phyloP scores from a whole-genome alignment of 2,797 vertebrate genomes.

The Pampus argenteus region DNA sequence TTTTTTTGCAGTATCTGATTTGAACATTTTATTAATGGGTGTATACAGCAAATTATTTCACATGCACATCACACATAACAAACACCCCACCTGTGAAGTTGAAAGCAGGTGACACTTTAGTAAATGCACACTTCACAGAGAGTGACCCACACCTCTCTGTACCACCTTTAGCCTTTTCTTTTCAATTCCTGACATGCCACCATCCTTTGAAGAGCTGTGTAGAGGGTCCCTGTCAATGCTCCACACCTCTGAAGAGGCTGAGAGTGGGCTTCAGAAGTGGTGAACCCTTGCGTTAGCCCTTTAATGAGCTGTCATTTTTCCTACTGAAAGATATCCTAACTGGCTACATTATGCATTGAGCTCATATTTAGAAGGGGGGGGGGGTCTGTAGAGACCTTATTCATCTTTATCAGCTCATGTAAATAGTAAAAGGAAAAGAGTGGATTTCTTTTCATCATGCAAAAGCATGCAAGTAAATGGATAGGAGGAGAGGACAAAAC shows the following conservation, averaged over 20 bases:
- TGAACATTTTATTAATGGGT: slow-evolving; percentile 1
- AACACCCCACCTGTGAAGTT: slow-evolving; percentile 13
- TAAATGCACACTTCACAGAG: slow-evolving; percentile 57
- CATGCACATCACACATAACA: slow-evolving; percentile 16
- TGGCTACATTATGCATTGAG: slow-evolving; percentile 59
- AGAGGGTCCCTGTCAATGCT: slow-evolving; percentile 62
- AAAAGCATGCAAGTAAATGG: slow-evolving; percentile 16
- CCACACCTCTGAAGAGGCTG: slow-evolving; percentile 58
- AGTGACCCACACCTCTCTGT: slow-evolving; percentile 39
- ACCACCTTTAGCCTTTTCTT: slow-evolving; percentile 62
- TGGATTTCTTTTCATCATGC: slow-evolving; percentile 15
- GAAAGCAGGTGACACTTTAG: slow-evolving; percentile 41
- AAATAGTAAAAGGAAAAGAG: slow-evolving; percentile 15
- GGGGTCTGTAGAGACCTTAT: slow-evolving; percentile 14
- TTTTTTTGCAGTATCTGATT: background rate
- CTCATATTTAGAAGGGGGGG: slow-evolving; percentile 34
- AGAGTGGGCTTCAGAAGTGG: slow-evolving; percentile 64
- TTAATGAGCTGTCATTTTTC: slow-evolving; percentile 80
- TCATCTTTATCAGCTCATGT: slow-evolving; percentile 16
- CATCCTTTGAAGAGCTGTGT: slow-evolving; percentile 63
- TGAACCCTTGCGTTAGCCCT: slow-evolving; percentile 67
- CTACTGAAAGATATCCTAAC: slow-evolving; percentile 65
- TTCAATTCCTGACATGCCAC: slow-evolving; percentile 63
- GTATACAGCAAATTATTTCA: slow-evolving; percentile 14
- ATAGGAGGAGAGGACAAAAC: background rate